A percentile compares a stretch with the other conserved stretches of the same genome.
Conservation (phyloP, 2,113 vertebrate species). For the Pseudorectes ferrugineus region DNA sequence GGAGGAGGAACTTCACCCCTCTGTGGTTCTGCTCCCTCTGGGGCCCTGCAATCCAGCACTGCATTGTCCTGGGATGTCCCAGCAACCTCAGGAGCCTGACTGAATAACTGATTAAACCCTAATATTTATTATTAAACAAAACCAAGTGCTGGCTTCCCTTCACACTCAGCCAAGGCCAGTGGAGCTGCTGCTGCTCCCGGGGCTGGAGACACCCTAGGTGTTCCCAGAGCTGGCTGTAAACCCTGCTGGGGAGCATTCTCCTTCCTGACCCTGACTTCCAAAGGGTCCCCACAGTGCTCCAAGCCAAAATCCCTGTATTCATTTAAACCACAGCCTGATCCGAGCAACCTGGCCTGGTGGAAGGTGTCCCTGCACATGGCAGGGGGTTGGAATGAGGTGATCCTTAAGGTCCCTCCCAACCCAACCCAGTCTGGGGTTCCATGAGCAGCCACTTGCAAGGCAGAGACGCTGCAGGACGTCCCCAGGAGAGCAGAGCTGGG, state of each 20-base stretch:
- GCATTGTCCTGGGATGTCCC: accelerated
- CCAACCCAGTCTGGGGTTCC: not conserved
- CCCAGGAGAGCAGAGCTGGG: not conserved
- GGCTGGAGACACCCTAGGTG: not conserved
- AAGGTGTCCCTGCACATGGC: not conserved
- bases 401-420: not conserved
- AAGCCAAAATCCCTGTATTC: not conserved
- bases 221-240: not conserved
- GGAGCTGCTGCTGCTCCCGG: not conserved
- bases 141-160: not conserved
- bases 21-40: not conserved
- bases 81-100: not conserved
- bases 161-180: accelerated
- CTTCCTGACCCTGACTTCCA: not conserved
- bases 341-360: not conserved
- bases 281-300: not conserved
- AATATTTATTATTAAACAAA: too few relatives aligned
- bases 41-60: not conserved
- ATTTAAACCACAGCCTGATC: not conserved
- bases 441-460: not conserved
- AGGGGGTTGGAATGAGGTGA: not conserved
- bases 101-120: accelerated
- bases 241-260: not conserved
- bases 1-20: not conserved
- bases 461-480: not conserved